Evolutionary conservation across 2,113 vertebrate genomes (phyloP), one percentile per base, ranked within the genome.

Genomic region (Zapus hudsonius): DNA sequence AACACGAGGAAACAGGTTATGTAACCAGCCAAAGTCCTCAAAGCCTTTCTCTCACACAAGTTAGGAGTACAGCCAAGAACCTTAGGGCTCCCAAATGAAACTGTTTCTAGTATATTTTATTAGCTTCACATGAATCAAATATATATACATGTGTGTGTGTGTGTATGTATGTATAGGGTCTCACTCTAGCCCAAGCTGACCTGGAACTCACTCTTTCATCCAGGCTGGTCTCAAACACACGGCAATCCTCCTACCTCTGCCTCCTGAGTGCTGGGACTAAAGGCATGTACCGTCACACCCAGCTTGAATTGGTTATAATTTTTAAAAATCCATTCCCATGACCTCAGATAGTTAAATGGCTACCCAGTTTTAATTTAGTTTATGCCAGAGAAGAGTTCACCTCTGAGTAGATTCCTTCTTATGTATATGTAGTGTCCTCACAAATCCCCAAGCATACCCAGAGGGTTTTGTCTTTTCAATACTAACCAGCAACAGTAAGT

Each of bases 51-150:
- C 80, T 36, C 40, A 55, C 31, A 23, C 44, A 86, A 38, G 9
- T 42, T 25, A 87, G 42, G 19, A 15, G 1, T 47, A 19, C 16
- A 93, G 13, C 42, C 44, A 67, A 33, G 84, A 79, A 27, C 20
- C 36, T 55, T 31, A 20, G 27, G 44, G 36, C 11, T 52, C 44
- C 94, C 61, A 36, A 31, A 12, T 0, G 9, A 44, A 89, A 8
- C 27, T 44, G 82, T 38, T 79, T 7, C 47, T 55, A 4, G 1
- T 1, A 2, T 10, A 33, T 19, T 1, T 3, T 0, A 31, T 44
- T 31, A 16, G 6, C 44, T 75, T 84, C 67, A 16, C 11, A 17
- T 1, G 27, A 29, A 17, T 44, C 36, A 2, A n/a, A n/a, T n/a
- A n/a, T n/a, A n/a, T n/a, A n/a, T n/a, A n/a, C n/a, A n/a, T n/a